Conservation (phyloP, 92 coral and sea anemone species). For the Epizoanthus ramosus region DNA sequence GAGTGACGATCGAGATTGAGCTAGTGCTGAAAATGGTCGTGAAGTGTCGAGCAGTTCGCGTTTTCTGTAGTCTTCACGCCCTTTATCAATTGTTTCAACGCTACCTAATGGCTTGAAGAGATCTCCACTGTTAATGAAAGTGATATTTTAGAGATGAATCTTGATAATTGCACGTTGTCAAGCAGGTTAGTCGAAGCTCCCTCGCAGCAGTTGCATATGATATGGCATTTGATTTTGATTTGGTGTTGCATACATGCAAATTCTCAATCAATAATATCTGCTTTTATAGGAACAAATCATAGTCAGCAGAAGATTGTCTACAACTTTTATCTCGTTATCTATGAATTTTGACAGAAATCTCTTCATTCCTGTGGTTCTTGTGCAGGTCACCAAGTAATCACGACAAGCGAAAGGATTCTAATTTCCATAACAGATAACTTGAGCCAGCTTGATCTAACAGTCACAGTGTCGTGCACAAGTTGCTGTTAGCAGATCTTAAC, state of each 20-base stretch:
- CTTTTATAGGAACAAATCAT: not conserved
- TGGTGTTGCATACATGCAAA: not conserved
- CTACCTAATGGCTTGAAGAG: not conserved
- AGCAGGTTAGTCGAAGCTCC: constrained; percentile 5
- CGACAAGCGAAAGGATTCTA: not conserved
- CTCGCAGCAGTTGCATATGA: not conserved
- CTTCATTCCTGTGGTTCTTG: not conserved
- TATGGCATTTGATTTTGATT: no score
- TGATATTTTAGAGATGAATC: not conserved
- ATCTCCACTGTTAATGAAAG: not conserved
- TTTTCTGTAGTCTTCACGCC: not conserved
- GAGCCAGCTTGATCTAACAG: no score
- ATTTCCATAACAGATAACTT: no score
- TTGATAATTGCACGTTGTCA: not conserved
- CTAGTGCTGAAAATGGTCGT: no score
- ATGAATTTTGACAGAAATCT: not conserved
- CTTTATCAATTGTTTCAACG: not conserved
- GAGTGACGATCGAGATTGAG: no score
- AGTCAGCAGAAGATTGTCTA: no score
- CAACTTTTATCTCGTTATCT: not conserved
- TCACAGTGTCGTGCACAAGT: no score
- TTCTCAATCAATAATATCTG: not conserved
- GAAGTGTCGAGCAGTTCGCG: not conserved
- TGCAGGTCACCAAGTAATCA: not conserved
- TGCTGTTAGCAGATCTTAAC: no score